These are phyloP conservation scores for Stigmatopora nigra DNA, from an alignment of 2,113 vertebrate species.

Conservation along the genomic window DNA sequence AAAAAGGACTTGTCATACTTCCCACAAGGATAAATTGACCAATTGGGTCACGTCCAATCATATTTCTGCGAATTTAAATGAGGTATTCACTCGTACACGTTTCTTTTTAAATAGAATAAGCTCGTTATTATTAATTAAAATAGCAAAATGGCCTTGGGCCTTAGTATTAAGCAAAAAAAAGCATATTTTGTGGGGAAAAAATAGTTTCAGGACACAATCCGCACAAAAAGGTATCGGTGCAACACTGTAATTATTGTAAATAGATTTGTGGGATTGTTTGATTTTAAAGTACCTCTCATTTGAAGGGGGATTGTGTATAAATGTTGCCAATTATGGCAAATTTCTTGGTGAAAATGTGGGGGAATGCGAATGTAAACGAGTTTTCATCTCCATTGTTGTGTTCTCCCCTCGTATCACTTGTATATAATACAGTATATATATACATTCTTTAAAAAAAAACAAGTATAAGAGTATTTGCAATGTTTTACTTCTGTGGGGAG, in stretches of 20 bases:
- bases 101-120: too few relatives aligned
- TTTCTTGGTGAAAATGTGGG: constrained; percentile 19
- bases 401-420: constrained; percentile 43
- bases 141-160: too few relatives aligned
- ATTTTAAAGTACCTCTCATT: constrained; percentile 43
- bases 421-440: constrained; percentile 16
- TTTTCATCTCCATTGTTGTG: constrained; percentile 43
- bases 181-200: too few relatives aligned
- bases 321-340: constrained; percentile 65
- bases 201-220: too few relatives aligned
- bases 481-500: constrained; percentile 59
- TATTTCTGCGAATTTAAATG: too few relatives aligned
- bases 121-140: too few relatives aligned
- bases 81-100: too few relatives aligned
- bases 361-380: constrained; percentile 57
- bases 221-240: too few relatives aligned
- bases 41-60: too few relatives aligned
- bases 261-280: constrained; percentile 42
- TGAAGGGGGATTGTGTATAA: constrained; percentile 60
- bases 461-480: constrained; percentile 55
- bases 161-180: too few relatives aligned
- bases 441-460: background rate
- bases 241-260: constrained; percentile 55
- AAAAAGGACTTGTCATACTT: too few relatives aligned
- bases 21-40: too few relatives aligned